A percentile compares a stretch with the other conserved stretches of the same genome.
These are phyloP conservation scores for Paracentrotus lividus DNA, from an alignment of 53 echinoderm and acorn worm species.

Conservation along the genomic window DNA sequence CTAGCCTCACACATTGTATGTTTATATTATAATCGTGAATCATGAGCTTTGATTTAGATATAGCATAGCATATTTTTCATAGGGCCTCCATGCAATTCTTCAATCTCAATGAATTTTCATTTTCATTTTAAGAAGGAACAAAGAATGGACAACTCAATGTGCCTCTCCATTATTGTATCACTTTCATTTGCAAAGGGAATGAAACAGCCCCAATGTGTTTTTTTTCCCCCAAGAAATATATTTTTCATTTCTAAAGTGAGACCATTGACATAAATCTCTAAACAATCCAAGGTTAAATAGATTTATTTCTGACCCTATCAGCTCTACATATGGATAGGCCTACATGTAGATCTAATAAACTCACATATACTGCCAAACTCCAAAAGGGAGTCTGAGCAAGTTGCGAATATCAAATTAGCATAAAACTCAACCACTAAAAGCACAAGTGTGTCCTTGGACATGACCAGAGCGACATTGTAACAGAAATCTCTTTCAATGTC, in stretches of 20 bases:
- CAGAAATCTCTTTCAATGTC: constrained; percentile 13
- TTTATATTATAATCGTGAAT: not conserved
- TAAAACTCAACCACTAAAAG: constrained; percentile 23
- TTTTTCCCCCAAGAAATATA: not conserved
- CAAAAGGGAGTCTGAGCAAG: not conserved
- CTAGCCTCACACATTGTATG: not conserved
- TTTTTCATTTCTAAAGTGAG: not conserved
- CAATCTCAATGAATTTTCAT: no score
- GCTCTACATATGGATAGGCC: constrained; percentile 21
- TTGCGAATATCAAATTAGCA: constrained; percentile 41
- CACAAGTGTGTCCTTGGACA: not conserved
- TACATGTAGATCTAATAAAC: not conserved
- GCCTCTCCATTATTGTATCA: no score
- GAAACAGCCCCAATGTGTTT: no score
- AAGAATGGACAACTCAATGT: no score
- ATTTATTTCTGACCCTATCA: no score
- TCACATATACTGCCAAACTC: constrained; percentile 26
- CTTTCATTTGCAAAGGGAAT: no score
- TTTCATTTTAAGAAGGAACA: no score
- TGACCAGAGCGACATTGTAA: not conserved
- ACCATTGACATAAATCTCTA: no score
- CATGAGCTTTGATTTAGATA: no score
- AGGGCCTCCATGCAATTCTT: no score
- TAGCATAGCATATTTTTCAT: no score
- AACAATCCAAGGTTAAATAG: no score